Evolutionary conservation across 1,140 invertebrate species (phyloP), one percentile per base, ranked within the genome.

Genomic region (Mercenaria mercenaria): DNA sequence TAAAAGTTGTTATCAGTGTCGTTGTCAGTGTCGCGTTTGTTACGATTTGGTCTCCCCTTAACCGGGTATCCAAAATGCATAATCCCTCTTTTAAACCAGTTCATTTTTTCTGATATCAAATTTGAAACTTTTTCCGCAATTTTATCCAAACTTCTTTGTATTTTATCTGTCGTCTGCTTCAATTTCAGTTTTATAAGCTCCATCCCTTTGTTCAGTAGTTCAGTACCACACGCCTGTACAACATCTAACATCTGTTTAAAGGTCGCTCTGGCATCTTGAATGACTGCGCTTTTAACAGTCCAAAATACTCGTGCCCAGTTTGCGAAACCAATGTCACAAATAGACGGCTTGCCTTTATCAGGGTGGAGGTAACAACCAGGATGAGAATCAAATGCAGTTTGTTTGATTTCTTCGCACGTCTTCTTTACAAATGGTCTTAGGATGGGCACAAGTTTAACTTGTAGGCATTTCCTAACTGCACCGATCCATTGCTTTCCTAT

Each of bases 281-380:
- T n/a, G n/a, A n/a, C n/a, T n/a, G n/a, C n/a, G n/a, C n/a, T n/a
- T n/a, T n/a, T n/a, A n/a, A n/a, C n/a, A n/a, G n/a, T n/a, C n/a
- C n/a, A n/a, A n/a, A n/a, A n/a, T n/a, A n/a, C n/a, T n/a, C n/a
- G n/a, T n/a, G n/a, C n/a, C n/a, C n/a, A n/a, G n/a, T n/a, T n/a
- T n/a, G n/a, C n/a, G n/a, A n/a, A n/a, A n/a, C 41, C 47, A 18
- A 86, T 52, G 26, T 86, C 67, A 23, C 84, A 86, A 15, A 86
- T 39, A 3, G 84, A 86, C 3, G 84, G 84, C 34, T 69, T 69
- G 0, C 50, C 72, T 10, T 29, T 11, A 59, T 52, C 26, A 0
- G 84, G 84, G 47, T 52, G 6, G 4, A 76, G 32, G 50, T 86
- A 86, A 26, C 84, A 76, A 86, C n/a, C n/a, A n/a, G n/a, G n/a